Evolutionary conservation across 23 tunicate species (phyloP), one percentile per base, ranked within the genome.

Genomic region (Diplosoma virens): DNA sequence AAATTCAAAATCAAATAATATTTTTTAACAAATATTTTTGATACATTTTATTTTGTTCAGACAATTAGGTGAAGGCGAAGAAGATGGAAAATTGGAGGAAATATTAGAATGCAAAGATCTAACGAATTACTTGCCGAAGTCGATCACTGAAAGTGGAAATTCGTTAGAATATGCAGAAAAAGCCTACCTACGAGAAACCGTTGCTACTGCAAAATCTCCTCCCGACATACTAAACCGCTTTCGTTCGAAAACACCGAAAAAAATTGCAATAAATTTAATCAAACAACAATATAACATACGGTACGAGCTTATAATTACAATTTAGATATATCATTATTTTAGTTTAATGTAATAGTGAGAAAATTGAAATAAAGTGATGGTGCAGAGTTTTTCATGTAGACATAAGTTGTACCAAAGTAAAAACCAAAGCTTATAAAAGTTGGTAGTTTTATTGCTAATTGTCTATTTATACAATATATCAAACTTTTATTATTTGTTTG

Each of bases 91-190:
- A 46, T 46, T 90, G 58, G 97, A 90, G 54, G 81, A 84, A 84
- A 83, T 90, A 14, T 78, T 90, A 3, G 56, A 84, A 33, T 90
- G 97, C 59, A 73, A 74, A 66, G 86, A 84, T 63, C 85, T 90
- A 11, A 79, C 97, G 1, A 53, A 56, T 47, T 90, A 90, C 46
- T 64, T 90, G 63, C 97, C 97, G 4, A 90, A 84, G 66, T 30
- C 31, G 2, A 67, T 66, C 45, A 90, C 89, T 1, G 97, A 84
- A 74, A 90, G 79, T 47, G 97, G 97, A 29, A 83, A 52, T 41
- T 78, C 91, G 18, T 11, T 90, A 74, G 97, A 90, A 58, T 84
- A 79, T 74, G 97, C 90, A 16, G 97, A 90, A 32, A 90, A 90
- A 50, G 97, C 97, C 0, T 74, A 71, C 0, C 64, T 90, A 27